phyloP scores from a whole-genome alignment of 2,113 vertebrate genomes.

The Poeciliopsis retropinna region DNA sequence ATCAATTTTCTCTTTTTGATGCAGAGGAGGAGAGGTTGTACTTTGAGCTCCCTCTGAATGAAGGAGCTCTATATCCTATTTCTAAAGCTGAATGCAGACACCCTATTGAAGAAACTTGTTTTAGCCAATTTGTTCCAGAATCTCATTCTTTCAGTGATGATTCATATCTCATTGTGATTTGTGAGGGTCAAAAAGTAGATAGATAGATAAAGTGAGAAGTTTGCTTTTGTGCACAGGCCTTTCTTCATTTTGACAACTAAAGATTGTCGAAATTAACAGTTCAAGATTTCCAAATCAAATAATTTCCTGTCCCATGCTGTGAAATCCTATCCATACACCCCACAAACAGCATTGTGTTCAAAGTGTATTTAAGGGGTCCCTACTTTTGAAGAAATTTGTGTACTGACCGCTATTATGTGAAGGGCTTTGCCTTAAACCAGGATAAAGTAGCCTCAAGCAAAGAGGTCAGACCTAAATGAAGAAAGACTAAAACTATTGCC shows the following conservation, averaged over 20 bases:
- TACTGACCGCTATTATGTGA: too few relatives aligned
- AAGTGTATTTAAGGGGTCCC: too few relatives aligned
- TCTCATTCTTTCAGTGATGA: neutral
- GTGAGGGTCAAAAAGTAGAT: neutral
- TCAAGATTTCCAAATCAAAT: too few relatives aligned
- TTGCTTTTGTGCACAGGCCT: neutral
- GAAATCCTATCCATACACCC: too few relatives aligned
- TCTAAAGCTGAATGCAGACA: neutral
- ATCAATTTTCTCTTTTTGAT: neutral
- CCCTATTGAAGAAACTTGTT: neutral
- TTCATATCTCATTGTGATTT: neutral
- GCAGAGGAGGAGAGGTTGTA: neutral
- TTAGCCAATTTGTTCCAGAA: neutral
- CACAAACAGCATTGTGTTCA: too few relatives aligned
- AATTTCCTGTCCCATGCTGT: too few relatives aligned
- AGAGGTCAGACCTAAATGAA: neutral
- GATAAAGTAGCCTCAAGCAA: neutral
- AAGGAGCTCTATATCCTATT: neutral
- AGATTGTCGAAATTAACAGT: too few relatives aligned
- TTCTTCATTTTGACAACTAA: neutral
- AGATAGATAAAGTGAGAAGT: too few relatives aligned
- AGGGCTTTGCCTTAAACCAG: too few relatives aligned
- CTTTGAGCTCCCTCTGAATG: neutral
- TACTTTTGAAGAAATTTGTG: too few relatives aligned
- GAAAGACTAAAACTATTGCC: neutral